phyloP scores from a whole-genome alignment of 2,797 vertebrate species.

The Clarias pachynema region DNA sequence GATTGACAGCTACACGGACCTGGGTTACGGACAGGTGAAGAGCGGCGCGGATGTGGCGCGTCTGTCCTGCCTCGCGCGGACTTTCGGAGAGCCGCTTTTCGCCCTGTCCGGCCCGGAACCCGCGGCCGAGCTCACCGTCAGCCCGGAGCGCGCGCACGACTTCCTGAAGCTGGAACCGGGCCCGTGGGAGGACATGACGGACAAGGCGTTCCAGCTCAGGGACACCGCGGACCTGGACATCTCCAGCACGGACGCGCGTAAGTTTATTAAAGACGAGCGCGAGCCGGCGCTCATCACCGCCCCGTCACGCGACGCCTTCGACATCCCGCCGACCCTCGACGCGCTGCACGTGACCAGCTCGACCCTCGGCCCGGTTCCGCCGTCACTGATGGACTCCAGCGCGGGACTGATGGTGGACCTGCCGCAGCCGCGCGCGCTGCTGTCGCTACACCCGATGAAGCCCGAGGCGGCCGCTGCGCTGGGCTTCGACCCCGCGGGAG shows the following conservation, averaged over 20 bases:
- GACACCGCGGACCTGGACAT: conserved; percentile 41
- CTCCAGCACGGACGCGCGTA: conserved; percentile 54
- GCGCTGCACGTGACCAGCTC: conserved; percentile 39
- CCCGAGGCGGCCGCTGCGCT: conserved; percentile 31
- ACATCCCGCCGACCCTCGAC: conserved; percentile 54
- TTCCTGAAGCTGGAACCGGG: conserved; percentile 60
- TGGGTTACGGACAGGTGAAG: conserved; percentile 50
- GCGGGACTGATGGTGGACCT: background rate
- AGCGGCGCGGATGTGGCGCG: conserved; percentile 25
- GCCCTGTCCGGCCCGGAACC: conserved; percentile 45
- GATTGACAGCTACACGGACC: conserved; percentile 53
- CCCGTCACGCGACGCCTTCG: conserved; percentile 56
- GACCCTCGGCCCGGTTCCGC: background rate
- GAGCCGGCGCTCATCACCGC: conserved; percentile 67
- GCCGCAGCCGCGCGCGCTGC: conserved; percentile 50
- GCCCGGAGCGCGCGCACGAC: conserved; percentile 59
- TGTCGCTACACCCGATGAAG: conserved; percentile 47
- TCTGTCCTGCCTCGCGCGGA: conserved; percentile 57
- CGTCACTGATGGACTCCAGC: background rate
- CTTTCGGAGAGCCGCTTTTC: conserved; percentile 63
- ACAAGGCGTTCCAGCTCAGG: conserved; percentile 48
- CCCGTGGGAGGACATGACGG: conserved; percentile 63
- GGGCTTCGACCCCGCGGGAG: background rate
- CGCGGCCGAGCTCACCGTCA: conserved; percentile 51
- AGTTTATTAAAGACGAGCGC: conserved; percentile 75